phyloP scores from a whole-genome alignment of 2,797 vertebrate species.

The Hephaestus fuliginosus region DNA sequence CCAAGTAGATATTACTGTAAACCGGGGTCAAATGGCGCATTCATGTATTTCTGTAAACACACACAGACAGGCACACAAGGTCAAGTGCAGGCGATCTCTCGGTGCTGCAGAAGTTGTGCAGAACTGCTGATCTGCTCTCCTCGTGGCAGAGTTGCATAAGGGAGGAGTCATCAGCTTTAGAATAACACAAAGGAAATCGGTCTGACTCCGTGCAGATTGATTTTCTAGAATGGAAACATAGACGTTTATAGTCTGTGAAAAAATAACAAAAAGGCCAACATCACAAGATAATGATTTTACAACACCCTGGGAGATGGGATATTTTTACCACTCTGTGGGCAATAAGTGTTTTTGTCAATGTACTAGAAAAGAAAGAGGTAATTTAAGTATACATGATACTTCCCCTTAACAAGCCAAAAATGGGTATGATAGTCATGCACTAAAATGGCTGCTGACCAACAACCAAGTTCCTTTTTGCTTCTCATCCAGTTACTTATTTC shows the following conservation, averaged over 20 bases:
- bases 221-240: constrained; percentile 68
- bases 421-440: constrained; percentile 40
- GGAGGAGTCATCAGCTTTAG: constrained; percentile 66
- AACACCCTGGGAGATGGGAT: constrained; percentile 62
- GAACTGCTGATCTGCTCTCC: constrained; percentile 59
- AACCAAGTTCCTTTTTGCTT: constrained; percentile 48
- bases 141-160: constrained; percentile 70
- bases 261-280: constrained; percentile 59
- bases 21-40: constrained; percentile 45
- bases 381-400: constrained; percentile 55
- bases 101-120: constrained; percentile 45
- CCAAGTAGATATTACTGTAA: constrained; percentile 3
- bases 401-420: constrained; percentile 55
- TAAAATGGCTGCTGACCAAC: constrained; percentile 57
- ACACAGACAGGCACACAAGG: constrained; percentile 59
- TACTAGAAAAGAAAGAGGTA: constrained; percentile 51
- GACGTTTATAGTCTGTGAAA: constrained; percentile 64
- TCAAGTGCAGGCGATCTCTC: constrained; percentile 52
- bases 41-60: constrained; percentile 41
- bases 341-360: constrained; percentile 70
- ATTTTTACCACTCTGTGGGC: constrained; percentile 75
- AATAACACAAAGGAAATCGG: constrained; percentile 69
- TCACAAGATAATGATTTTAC: constrained; percentile 68
- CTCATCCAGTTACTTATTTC: constrained; percentile 55
- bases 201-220: constrained; percentile 60